Evolutionary conservation across 2,113 vertebrate species (phyloP), one percentile per base, ranked within the genome.

Genomic region (Stegastes partitus): DNA sequence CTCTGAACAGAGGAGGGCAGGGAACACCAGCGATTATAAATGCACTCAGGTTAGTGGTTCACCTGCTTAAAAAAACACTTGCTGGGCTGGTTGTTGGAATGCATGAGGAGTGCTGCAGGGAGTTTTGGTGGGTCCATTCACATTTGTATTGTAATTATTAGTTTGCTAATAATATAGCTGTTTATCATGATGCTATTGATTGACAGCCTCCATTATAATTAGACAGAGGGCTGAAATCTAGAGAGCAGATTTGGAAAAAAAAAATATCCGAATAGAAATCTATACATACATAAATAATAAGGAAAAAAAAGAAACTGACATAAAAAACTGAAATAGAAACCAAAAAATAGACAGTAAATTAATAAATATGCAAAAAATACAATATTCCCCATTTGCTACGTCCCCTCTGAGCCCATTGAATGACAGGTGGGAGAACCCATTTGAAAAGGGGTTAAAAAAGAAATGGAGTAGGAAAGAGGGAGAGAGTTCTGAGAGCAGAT

Each of bases 1-100:
- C 0, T 39, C 1, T 68, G 50, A 63, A 73, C 90, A 67, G 59
- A 65, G 4, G 67, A 63, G 45, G 75, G 73, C 67, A 72, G 73
- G 58, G 21, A 58, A 82, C 12, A 42, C 34, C 28, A 2, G 5
- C 47, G 11, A 42, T n/a, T 63, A 31, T 50, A 11, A 51, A 18
- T 5, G 0, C 8, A n/a, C 15, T 39, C 62, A 26, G 55, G 26
- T 58, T 25, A 31, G 19, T 14, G 5, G n/a, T 21, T 62, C 26
- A 47, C 31, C 39, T 62, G 8, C 42, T 25, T 8, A 37, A 42
- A 55, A 59, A 54, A 69, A 71, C 22, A 2, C 2, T 34, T 45
- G 47, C 8, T 22, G 7, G 4, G 1, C 14, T 19, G 39, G 2
- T 42, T 14, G 2, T 4, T 42, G 39, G 15, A 42, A 42, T 14